Evolutionary conservation across 2,888 invertebrate genomes (phyloP).

Genomic region (Phasia obesa): DNA sequence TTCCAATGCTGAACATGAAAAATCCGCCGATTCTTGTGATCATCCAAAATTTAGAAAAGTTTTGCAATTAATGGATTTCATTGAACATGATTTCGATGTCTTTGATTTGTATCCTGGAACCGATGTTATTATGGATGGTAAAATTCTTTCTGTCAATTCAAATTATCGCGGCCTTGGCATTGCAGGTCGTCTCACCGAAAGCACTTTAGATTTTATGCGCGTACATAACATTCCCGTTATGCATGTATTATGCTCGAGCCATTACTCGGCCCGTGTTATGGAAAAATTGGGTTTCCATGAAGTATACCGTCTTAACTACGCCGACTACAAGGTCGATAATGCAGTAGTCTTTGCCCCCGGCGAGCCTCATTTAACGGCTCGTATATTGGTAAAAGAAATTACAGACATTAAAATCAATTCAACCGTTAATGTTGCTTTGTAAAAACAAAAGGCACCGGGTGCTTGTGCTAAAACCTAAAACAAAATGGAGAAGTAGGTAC

Average conservation of each 20-base stretch:
- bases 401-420: conserved; percentile 47
- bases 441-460: conserved; percentile 12
- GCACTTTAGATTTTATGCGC: conserved; percentile 80
- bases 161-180: conserved; percentile 82
- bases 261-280: conserved; percentile 89
- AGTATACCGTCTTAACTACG: conserved; percentile 86
- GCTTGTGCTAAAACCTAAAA: conserved; percentile 27
- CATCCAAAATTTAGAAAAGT: conserved; percentile 84
- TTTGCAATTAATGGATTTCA: conserved; percentile 82
- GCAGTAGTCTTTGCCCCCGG: conserved; percentile 87
- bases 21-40: conserved; percentile 79
- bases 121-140: conserved; percentile 80
- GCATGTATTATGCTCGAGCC: conserved; percentile 89
- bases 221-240: conserved; percentile 83
- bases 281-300: conserved; percentile 88
- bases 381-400: conserved; percentile 84
- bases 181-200: conserved; percentile 80
- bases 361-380: conserved; percentile 85
- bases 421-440: conserved; percentile 26
- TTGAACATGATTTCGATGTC: conserved; percentile 83
- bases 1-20: conserved; percentile 70
- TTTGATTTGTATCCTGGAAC: conserved; percentile 82
- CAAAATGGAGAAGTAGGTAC: conserved; percentile 12
- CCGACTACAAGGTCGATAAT: conserved; percentile 86
- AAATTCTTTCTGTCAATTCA: conserved; percentile 81